Base-by-base conservation (phyloP, 2,888 invertebrate species). In the Germaria angustata region DNA sequence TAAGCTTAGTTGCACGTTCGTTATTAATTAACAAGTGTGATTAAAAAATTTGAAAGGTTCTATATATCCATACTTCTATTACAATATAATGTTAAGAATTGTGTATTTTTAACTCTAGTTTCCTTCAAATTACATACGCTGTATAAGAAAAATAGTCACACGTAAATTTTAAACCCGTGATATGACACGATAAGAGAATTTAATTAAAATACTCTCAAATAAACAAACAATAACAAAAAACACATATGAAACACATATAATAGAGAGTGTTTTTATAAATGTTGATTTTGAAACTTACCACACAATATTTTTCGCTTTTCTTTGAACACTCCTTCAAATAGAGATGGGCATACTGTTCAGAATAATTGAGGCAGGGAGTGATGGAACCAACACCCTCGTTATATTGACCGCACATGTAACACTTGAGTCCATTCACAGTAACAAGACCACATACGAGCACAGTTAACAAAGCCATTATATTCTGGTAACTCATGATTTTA, bases 371-470 rank as follows among this genome's bases (percentile, higher is more conserved):
- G 91, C 96, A 96, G 7, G 96, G 96, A 59, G 96, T 96, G 85
- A 96, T 96, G 84, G 96, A 96, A 44, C 96, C 96, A 8, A 96
- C 95, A 20, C 96, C 96, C 87, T 96, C 96, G 88, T 95, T 96
- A 92, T 96, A 96, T 91, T 95, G 94, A 57, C 96, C 96, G 87
- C 96, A 96, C 91, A 95, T 94, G 92, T 94, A 95, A 91, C 96
- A 96, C 89, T 93, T 90, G 71, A 91, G 90, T 49, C 90, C 90
- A 80, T 90, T 88, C 84, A 88, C 89, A 65, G 86, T 81, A 69
- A 87, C 87, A 81, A 90, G 81, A 84, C 88, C 86, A 86, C 88
- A 87, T 36, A 89, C 53, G 73, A 88, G 85, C 55, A 90, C 85
- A 81, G 87, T 86, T 73, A 90, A 61, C 85, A 87, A 59, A 71